phyloP scores from a whole-genome alignment of 2,113 vertebrate genomes.

The Maccullochella peelii region DNA sequence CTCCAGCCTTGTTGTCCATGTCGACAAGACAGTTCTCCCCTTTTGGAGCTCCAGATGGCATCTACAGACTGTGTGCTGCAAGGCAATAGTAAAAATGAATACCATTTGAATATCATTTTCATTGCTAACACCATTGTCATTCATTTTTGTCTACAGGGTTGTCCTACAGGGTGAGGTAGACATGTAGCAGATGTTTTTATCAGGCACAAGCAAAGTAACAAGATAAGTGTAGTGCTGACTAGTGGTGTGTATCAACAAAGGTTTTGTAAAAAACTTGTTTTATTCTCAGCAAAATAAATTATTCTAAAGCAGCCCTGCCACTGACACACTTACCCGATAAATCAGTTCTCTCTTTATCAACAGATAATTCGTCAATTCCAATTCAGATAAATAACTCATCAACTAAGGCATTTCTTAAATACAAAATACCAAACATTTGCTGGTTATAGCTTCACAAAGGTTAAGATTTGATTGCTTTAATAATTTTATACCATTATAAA shows the following conservation, averaged over 20 bases:
- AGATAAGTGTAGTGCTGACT: neutral
- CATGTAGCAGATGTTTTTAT: neutral
- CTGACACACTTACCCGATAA: neutral
- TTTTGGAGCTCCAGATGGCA: conserved; percentile 67
- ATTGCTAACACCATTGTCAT: neutral
- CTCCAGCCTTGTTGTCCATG: conserved; percentile 82
- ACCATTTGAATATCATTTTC: neutral
- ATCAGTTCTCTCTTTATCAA: neutral
- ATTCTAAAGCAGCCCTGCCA: neutral
- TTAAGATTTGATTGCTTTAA: neutral
- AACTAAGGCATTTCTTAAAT: neutral
- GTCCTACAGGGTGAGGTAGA: neutral
- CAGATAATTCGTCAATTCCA: neutral
- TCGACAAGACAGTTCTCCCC: conserved; percentile 76
- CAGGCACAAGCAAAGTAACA: neutral
- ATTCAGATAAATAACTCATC: neutral
- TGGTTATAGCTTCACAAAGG: neutral
- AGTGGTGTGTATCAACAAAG: neutral
- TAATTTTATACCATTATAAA: neutral
- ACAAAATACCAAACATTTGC: neutral
- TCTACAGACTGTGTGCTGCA: conserved; percentile 45
- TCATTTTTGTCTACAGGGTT: neutral
- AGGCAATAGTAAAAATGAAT: neutral
- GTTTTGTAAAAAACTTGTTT: neutral
- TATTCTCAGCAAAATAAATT: neutral